Evolutionary conservation across 2,888 invertebrate genomes (phyloP), one percentile per base, ranked within the genome.

Genomic region (Chloromyia formosa): DNA sequence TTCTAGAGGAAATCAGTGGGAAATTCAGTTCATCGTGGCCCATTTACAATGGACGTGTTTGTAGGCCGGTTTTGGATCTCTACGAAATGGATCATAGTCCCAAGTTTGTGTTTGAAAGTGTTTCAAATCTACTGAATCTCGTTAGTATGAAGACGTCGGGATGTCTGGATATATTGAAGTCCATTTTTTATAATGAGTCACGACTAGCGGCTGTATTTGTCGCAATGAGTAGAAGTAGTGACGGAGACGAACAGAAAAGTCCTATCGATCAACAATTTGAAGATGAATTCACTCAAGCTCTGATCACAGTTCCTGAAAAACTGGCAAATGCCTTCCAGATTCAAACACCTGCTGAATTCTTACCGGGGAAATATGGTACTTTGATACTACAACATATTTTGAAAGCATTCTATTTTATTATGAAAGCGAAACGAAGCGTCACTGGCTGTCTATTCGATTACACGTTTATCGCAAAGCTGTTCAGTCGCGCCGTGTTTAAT

Each of bases 251-350:
- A 49, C 10, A 18, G 14, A 20, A 49, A 12, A 42, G 9, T 40
- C 18, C n/a, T 10, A 68, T 68, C 1, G 4, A 16, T 12, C 49
- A 75, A 75, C 81, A 77, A 77, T 73, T 79, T 80, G 89, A 89
- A 87, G 86, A 87, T 75, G 86, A 85, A 45, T 88, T 88, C 22
- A 86, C 92, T 0, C 92, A 92, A 80, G 79, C 89, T 62, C 79
- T 94, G 71, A 84, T 90, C 7, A 91, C 92, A 1, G 79, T 94
- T 69, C 94, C 94, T 0, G 90, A 87, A 79, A 86, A 91, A 78
- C 85, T 94, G 56, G 92, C 93, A 9, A 95, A 95, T 81, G 87
- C 87, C 79, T 79, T 90, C 35, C 84, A 89, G 76, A 86, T 85
- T 1, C 85, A 88, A 40, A 85, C 89, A 4, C 88, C 90, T 0